Evolutionary conservation across 2,888 invertebrate species (phyloP).

Genomic region (Lochmaea capreae): DNA sequence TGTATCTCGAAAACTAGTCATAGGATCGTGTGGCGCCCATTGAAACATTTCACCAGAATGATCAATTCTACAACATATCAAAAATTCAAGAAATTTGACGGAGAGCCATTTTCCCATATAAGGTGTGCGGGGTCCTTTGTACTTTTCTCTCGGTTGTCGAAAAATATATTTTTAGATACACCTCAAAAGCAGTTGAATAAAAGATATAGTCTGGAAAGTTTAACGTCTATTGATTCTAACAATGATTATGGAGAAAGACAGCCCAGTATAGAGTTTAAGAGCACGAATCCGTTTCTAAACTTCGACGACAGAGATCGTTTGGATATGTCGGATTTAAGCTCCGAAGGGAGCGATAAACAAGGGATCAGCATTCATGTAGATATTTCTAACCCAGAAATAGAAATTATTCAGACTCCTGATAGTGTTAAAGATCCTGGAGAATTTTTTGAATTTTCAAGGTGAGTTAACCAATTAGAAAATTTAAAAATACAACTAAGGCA

Average conservation of each 20-base stretch:
- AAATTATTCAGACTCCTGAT: conserved; percentile 77
- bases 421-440: conserved; percentile 64
- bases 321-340: conserved; percentile 58
- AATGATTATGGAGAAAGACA: conserved; percentile 45
- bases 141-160: too few species aligned
- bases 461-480: conserved; percentile 1
- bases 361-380: conserved; percentile 64
- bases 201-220: conserved; percentile 62
- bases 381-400: conserved; percentile 79
- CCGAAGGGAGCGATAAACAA: conserved; percentile 57
- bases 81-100: too few species aligned
- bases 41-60: too few species aligned
- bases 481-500: too few species aligned
- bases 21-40: too few species aligned
- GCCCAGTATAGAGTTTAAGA: conserved; percentile 59
- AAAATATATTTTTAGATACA: conserved; percentile 18
- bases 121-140: too few species aligned
- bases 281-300: conserved; percentile 66
- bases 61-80: too few species aligned
- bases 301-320: conserved; percentile 60
- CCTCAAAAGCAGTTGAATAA: conserved; percentile 54
- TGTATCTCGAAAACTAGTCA: too few species aligned
- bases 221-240: conserved; percentile 61
- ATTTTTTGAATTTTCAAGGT: conserved; percentile 70
- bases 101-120: too few species aligned